Percentiles rank a stretch among this genome's conserved stretches.
These are phyloP conservation scores for Nymphalis io DNA, from an alignment of 1,140 invertebrate genomes.

Conservation along the genomic window DNA sequence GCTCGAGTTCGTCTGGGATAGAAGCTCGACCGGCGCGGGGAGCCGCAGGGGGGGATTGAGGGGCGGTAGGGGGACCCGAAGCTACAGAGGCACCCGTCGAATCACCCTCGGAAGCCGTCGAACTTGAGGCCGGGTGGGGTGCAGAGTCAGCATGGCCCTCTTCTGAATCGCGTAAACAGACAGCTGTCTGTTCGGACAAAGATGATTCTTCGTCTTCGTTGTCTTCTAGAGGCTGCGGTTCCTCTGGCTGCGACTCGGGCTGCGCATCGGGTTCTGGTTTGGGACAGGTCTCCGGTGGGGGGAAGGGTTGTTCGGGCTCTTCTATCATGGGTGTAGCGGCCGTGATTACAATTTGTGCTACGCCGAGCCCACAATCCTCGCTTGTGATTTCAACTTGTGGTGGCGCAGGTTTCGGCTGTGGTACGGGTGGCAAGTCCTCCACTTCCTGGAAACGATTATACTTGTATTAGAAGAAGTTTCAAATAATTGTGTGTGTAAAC, in stretches of 20 bases:
- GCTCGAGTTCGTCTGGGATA: conserved; percentile 92
- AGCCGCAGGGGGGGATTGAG: conserved; percentile 82
- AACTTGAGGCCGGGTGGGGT: conserved; percentile 64
- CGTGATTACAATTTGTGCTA: conserved; percentile 93
- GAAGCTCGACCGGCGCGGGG: conserved; percentile 87
- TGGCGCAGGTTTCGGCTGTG: conserved; percentile 60
- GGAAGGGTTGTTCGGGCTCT: conserved; percentile 86
- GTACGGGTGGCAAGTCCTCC: conserved; percentile 48
- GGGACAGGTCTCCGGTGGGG: conserved; percentile 76
- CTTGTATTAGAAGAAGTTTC: conserved; percentile 12
- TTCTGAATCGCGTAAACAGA: conserved; percentile 63
- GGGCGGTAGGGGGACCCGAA: conserved; percentile 67
- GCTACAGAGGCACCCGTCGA: conserved; percentile 60
- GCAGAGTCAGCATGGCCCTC: conserved; percentile 59
- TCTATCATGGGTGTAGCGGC: conserved; percentile 93
- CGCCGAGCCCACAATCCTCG: conserved; percentile 83
- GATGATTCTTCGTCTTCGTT: conserved; percentile 70
- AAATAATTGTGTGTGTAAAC: not conserved
- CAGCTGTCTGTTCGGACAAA: conserved; percentile 66
- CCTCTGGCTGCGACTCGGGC: conserved; percentile 62
- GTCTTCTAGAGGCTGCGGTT: conserved; percentile 51
- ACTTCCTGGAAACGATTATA: conserved; percentile 51
- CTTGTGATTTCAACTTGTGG: conserved; percentile 61
- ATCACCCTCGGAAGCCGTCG: conserved; percentile 67
- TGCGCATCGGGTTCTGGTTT: conserved; percentile 78